A percentile compares a stretch with the other conserved stretches of the same genome.
Evolutionary conservation across 2,113 vertebrate species (phyloP).

Genomic region (Butorides virescens): DNA sequence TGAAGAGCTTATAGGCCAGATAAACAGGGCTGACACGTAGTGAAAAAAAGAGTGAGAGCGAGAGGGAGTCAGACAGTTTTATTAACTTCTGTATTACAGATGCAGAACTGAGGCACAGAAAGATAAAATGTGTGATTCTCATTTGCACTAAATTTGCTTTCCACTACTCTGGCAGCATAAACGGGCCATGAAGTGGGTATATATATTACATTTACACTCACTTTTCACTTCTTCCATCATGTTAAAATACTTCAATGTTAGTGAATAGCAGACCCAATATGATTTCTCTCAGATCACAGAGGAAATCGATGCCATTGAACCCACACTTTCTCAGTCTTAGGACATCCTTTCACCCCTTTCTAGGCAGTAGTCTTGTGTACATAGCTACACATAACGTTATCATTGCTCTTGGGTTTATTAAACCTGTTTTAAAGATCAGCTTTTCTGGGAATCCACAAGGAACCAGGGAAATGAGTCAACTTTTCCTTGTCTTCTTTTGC

Average conservation of each 20-base stretch:
- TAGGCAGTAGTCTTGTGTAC: neutral
- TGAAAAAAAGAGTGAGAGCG: neutral
- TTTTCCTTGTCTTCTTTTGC: neutral
- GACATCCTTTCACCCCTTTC: neutral
- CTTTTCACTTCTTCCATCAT: constrained; percentile 45
- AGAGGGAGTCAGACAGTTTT: constrained; percentile 18
- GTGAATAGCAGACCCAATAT: constrained; percentile 17
- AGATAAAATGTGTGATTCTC: constrained; percentile 55
- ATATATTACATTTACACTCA: constrained; percentile 60
- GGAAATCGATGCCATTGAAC: neutral
- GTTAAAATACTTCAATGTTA: constrained; percentile 37
- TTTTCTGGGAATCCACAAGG: neutral
- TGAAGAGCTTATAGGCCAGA: neutral
- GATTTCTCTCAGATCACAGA: constrained; percentile 9
- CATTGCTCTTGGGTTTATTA: neutral
- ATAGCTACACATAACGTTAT: neutral
- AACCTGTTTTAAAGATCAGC: neutral
- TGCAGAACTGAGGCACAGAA: constrained; percentile 48
- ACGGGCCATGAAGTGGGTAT: constrained; percentile 42
- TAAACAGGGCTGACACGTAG: neutral
- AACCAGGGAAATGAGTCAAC: neutral
- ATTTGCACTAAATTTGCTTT: constrained; percentile 66
- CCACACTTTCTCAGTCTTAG: neutral
- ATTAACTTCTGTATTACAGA: constrained; percentile 49
- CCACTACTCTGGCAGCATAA: constrained; percentile 50